These are phyloP conservation scores for Fragum fragum DNA, from an alignment of 2,888 invertebrate species.

Conservation along the genomic window DNA sequence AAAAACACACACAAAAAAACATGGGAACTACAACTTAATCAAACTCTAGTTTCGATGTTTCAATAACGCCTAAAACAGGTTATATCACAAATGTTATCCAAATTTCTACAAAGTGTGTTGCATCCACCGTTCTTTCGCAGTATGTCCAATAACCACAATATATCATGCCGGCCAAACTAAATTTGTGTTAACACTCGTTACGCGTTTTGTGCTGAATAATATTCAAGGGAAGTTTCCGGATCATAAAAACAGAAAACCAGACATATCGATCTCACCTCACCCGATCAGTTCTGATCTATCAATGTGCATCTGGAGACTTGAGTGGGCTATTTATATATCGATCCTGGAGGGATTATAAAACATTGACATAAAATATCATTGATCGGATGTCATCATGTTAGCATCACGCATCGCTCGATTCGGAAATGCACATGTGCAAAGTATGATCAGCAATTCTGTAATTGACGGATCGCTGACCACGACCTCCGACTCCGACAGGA, in stretches of 20 bases:
- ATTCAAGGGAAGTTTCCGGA: not conserved
- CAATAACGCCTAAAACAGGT: no score
- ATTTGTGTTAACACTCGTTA: not conserved
- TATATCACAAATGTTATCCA: not conserved
- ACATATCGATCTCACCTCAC: not conserved
- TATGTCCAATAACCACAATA: not conserved
- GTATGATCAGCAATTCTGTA: no score
- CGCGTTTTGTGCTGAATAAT: not conserved
- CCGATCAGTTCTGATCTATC: conserved; percentile 2
- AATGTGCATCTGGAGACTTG: not conserved
- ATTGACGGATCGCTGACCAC: no score
- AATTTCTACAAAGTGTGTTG: not conserved
- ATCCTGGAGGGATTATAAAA: not conserved
- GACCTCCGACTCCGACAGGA: no score
- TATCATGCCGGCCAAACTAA: not conserved
- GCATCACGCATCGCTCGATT: no score
- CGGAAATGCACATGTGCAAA: no score
- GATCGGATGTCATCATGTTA: no score
- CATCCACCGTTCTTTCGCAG: not conserved
- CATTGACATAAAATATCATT: not conserved
- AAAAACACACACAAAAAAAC: no score
- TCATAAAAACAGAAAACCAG: not conserved
- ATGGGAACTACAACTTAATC: no score
- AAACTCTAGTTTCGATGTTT: no score
- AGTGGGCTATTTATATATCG: not conserved